Conservation (phyloP, 2,113 vertebrate species). For the Motacilla tschutschensis region DNA sequence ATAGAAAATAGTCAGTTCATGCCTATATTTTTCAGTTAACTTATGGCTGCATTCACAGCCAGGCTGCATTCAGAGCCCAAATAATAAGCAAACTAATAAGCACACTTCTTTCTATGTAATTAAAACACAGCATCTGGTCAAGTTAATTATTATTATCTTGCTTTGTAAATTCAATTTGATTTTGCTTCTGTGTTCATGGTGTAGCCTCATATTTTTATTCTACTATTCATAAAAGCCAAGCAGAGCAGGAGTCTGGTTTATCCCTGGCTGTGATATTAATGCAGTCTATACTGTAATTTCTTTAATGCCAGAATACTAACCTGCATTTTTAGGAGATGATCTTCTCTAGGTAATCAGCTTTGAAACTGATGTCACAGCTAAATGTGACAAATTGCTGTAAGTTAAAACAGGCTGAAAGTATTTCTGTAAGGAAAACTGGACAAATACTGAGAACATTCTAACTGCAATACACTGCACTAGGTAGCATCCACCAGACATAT, state of each 20-base stretch:
- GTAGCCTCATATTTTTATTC: background rate
- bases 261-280: background rate
- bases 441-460: background rate
- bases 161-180: background rate
- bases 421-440: background rate
- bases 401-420: background rate
- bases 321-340: background rate
- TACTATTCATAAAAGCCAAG: background rate
- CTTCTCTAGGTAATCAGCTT: background rate
- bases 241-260: background rate
- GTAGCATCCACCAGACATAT: background rate
- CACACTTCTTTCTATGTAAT: background rate
- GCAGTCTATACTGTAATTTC: background rate
- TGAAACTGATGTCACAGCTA: background rate
- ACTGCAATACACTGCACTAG: background rate
- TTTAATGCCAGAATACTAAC: background rate
- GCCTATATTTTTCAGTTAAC: background rate
- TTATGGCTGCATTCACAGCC: background rate
- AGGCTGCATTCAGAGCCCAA: background rate
- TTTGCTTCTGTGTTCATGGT: background rate
- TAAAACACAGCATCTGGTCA: background rate
- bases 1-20: background rate
- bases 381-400: background rate
- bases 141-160: background rate
- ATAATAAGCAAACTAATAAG: background rate